A percentile compares a stretch with the other conserved stretches of the same genome.
phyloP scores from a whole-genome alignment of 2,113 vertebrate genomes.

The Peucedramus taeniatus region DNA sequence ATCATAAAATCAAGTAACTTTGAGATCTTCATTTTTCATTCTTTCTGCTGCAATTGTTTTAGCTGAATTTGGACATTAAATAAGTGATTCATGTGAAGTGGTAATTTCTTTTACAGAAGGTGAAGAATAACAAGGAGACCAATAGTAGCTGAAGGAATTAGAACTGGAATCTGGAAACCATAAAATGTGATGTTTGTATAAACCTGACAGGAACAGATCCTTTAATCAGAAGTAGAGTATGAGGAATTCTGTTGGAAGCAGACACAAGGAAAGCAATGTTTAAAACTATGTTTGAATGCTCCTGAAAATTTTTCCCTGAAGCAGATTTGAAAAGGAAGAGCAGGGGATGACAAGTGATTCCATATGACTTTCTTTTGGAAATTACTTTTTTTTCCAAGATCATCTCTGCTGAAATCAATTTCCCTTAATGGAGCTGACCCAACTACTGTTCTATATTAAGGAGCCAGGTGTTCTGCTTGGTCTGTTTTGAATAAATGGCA shows the following conservation, averaged over 20 bases:
- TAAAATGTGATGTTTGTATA: neutral
- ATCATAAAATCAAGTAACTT: neutral
- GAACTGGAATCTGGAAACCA: neutral
- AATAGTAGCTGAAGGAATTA: neutral
- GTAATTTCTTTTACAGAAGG: neutral
- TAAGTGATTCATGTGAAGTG: neutral
- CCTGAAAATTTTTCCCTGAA: neutral
- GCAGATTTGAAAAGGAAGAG: neutral
- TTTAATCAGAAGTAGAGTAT: constrained; percentile 24
- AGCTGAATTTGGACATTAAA: neutral
- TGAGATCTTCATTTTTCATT: neutral
- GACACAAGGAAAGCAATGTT: neutral
- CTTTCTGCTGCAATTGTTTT: neutral
- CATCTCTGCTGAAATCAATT: constrained; percentile 22
- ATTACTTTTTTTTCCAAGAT: neutral
- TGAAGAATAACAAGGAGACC: neutral
- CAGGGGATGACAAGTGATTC: constrained; percentile 6
- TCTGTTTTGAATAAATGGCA: constrained; percentile 35
- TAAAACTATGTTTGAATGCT: neutral
- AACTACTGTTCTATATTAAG: constrained; percentile 34
- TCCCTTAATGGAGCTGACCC: neutral
- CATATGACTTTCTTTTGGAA: constrained; percentile 3
- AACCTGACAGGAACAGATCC: neutral
- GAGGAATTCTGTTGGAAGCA: neutral
- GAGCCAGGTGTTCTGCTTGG: constrained; percentile 4